A percentile compares a stretch with the other conserved stretches of the same genome.
Evolutionary conservation across 2,113 vertebrate genomes (phyloP).

Genomic region (Corydoras sp.): DNA sequence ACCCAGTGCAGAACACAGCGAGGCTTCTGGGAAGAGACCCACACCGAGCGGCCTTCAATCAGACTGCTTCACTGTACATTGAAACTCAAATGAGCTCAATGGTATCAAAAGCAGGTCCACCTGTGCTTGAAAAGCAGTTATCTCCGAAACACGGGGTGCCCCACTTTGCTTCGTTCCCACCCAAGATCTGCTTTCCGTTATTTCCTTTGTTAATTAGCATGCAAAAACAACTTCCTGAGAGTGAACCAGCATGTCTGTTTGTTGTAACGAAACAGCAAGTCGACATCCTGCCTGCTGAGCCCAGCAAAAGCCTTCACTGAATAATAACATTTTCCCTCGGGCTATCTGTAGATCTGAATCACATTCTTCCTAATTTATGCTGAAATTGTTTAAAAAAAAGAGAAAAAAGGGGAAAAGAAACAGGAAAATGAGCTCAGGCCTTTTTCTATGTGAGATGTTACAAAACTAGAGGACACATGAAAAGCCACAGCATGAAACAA

Average conservation of each 20-base stretch:
- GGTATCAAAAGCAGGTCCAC: background rate
- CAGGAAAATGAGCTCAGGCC: slow-evolving; percentile 45
- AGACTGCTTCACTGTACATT: background rate
- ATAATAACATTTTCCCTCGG: slow-evolving; percentile 30
- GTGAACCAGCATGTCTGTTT: background rate
- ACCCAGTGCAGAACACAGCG: no score
- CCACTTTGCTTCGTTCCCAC: background rate
- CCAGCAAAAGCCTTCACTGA: slow-evolving; percentile 18
- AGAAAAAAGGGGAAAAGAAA: slow-evolving; percentile 43
- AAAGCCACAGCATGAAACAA: slow-evolving; percentile 60
- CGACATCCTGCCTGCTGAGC: slow-evolving; percentile 5
- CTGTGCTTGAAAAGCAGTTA: background rate
- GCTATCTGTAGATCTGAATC: slow-evolving; percentile 40
- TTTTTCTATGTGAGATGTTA: slow-evolving; percentile 50
- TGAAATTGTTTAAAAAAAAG: no score
- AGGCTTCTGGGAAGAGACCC: no score
- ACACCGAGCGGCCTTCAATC: background rate
- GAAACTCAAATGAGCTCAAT: background rate
- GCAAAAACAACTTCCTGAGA: slow-evolving; percentile 16
- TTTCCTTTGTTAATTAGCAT: slow-evolving; percentile 18
- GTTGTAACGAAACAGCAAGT: slow-evolving; percentile 13
- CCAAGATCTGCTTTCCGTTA: background rate
- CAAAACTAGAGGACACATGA: slow-evolving; percentile 52
- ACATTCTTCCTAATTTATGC: slow-evolving; percentile 56
- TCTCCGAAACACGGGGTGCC: background rate